Base-by-base conservation (phyloP, 2,113 vertebrate genomes). In the Ophiodon elongatus region DNA sequence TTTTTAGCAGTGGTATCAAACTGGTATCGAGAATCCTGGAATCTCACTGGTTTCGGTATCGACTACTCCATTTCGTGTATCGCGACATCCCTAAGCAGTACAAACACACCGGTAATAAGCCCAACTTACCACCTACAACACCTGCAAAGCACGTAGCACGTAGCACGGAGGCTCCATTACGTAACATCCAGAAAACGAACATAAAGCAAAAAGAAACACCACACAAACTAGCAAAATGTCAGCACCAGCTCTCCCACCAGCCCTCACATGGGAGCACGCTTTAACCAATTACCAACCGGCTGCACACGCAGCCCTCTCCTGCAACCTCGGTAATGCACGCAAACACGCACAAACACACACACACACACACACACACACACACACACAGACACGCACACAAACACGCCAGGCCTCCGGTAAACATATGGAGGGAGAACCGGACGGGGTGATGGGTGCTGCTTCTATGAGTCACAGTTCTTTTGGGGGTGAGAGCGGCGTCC, bases 141-240 rank as follows among this genome's bases (percentile, higher is more conserved):
- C 59, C 62, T 29, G n/a, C 41, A 57, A 9, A 54, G 25, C 25
- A 9, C 23, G 70, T 27, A 54, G 25, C 25, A 9, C 23, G 70
- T 27, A 60, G 64, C 67, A 39, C 41, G 57, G 63, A 65, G 1
- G n/a, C 68, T 65, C 13, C 17, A 19, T 80, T 70, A 56, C 52
- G 52, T 21, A 82, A 72, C 79, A 69, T 72, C 79, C 57, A 77
- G 82, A 71, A 80, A 86, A 83, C 75, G 45, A 54, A 37, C 63
- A 76, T 54, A 65, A 83, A 84, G 62, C 81, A 82, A 84, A 86
- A 70, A n/a, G n/a, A n/a, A n/a, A n/a, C n/a, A n/a, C n/a, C 64
- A 83, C 73, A 85, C 72, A 85, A 83, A 70, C 57, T n/a, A 39
- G 19, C 41, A 79, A 76, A 78, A 83, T 35, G 57, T 84, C 70